Base-by-base conservation (phyloP, 2,797 vertebrate genomes). In the Cryptoprocta ferox region DNA sequence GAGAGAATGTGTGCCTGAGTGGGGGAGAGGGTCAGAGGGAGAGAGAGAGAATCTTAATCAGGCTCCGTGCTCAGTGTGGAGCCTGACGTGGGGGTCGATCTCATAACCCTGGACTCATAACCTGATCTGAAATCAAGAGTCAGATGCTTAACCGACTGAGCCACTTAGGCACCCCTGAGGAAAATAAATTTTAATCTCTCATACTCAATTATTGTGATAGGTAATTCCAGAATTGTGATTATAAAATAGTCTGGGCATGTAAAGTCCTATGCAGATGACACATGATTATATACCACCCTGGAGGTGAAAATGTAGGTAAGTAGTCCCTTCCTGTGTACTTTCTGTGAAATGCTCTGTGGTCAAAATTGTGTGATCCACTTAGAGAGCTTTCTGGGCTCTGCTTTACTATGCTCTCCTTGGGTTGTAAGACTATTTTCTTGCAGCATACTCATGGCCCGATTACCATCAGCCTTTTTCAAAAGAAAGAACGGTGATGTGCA, bases 161-260 rank as follows among this genome's bases (percentile, higher is more conserved):
- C 6, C 56, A 24, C 56, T 0, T 24, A 59, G 21, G 56, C 8
- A 59, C 56, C 19, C 56, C 8, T 5, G 3, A 91, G 53, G 61
- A 87, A 86, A 70, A 65, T 61, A 88, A 94, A 50, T 91, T 94
- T 89, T 48, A 94, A 65, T 85, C 5, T 82, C 6, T 92, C 65
- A 76, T 16, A 70, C 5, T 94, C 1, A 9, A 5, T 91, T 89
- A 85, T 95, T 59, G n/a, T 82, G 73, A 70, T 75, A 66, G 61
- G 19, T 16, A 95, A 89, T 71, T 79, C 56, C 56, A 59, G 15
- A 95, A 89, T 71, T 79, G 37, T 96, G 80, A 37, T 89, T 68
- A 68, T 84, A 89, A 94, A 96, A 35, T 79, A 61, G 59, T 89
- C 8, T 86, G 35, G 37, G 61, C 30, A 56, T 45, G 42, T 28